Base-by-base conservation (phyloP, 2,797 vertebrate genomes). In the Moxostoma hubbsi region DNA sequence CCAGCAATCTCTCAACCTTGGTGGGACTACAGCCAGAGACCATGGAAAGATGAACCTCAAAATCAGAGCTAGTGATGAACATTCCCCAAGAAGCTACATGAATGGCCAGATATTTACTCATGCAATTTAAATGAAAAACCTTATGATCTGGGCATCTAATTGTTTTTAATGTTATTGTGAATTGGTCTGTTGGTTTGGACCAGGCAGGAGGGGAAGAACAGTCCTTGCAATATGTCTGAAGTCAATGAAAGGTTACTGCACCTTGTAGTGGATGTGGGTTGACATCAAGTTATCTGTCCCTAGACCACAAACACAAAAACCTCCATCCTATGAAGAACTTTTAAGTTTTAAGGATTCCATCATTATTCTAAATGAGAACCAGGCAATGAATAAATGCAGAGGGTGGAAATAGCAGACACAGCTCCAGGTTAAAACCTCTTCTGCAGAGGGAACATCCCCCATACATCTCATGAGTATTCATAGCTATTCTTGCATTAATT, bases 311-410 rank as follows among this genome's bases (percentile, higher is more conserved):
- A 62, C 49, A 4, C 4, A 5, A 36, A 36, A 36, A 36, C 36
- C 3, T 36, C 36, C 36, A 4, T 36, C 36, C 77, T 68, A 62
- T 53, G n/a, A 43, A 11, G 63, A 70, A 76, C 61, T 12, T 67
- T 59, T 54, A 62, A 71, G 15, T 73, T 76, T 80, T 73, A 76
- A 73, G 66, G 75, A 82, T 78, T 79, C 75, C 51, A 71, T 81
- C 79, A 70, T 77, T 83, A 77, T 73, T 80, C 15, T 70, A 83
- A 88, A 88, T 79, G 77, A 79, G 81, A 85, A 84, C 61, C 85
- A 88, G 85, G 82, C 72, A 66, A 53, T 61, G 9, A 43, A 62
- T n/a, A 16, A 16, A 83, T 54, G 50, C 49, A 65, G 1, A 67
- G 50, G 24, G 64, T 54, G 63, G 13, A 7, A 82, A 46, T 62